These are phyloP conservation scores for Schizopygopsis pylzovi DNA, from an alignment of 2,797 vertebrate species.

Conservation along the genomic window DNA sequence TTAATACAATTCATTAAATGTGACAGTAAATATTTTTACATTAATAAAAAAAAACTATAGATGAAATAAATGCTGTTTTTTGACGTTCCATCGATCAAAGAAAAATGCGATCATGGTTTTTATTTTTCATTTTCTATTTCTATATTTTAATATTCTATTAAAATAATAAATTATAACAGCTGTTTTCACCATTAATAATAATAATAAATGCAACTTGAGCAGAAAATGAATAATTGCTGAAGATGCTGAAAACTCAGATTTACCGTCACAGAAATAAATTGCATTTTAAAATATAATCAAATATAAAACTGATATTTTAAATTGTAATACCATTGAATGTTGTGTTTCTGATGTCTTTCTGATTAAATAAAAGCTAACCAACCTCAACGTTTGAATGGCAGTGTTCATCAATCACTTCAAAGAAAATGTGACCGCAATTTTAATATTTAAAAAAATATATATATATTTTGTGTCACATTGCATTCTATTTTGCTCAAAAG, in stretches of 20 bases:
- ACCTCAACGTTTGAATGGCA: neutral
- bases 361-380: neutral
- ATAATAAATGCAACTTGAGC: neutral
- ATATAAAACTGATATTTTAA: neutral
- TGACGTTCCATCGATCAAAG: neutral
- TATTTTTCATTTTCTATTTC: no score
- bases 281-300: neutral
- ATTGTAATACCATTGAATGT: neutral
- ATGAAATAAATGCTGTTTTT: neutral
- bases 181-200: neutral
- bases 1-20: no score
- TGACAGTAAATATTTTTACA: neutral
- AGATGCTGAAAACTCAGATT: neutral
- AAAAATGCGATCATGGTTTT: neutral
- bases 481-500: neutral
- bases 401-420: neutral
- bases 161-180: neutral
- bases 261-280: neutral
- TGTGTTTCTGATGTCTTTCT: neutral
- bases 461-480: neutral
- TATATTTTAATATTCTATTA: neutral
- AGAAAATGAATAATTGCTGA: neutral
- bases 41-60: no score
- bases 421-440: neutral
- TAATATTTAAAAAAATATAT: neutral